phyloP scores from a whole-genome alignment of 2,888 invertebrate genomes.

The Tholera decimalis region DNA sequence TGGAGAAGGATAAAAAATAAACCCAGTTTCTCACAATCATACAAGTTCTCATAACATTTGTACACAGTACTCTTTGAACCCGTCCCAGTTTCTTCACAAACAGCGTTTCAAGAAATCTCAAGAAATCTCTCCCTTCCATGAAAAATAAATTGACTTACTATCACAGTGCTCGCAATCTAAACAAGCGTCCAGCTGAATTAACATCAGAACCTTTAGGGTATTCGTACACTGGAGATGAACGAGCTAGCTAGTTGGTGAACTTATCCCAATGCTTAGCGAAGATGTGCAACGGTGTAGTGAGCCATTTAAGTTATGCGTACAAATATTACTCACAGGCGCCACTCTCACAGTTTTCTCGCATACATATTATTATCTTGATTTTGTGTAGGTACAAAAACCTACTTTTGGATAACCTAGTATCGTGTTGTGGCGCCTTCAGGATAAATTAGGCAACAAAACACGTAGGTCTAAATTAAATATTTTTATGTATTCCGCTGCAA shows the following conservation, averaged over 20 bases:
- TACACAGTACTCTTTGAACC: conserved; percentile 16
- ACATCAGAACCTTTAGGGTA: conserved; percentile 47
- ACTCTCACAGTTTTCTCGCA: too few species aligned
- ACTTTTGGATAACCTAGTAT: too few species aligned
- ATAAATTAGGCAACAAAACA: too few species aligned
- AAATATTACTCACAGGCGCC: too few species aligned
- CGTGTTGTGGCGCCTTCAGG: too few species aligned
- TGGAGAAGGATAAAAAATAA: neutral
- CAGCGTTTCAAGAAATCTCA: conserved; percentile 34
- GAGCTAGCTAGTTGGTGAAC: neutral
- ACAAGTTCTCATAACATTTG: neutral
- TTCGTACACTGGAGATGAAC: neutral
- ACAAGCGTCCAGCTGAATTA: conserved; percentile 55
- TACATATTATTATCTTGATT: too few species aligned
- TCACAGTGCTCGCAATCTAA: conserved; percentile 45
- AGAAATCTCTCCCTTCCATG: conserved; percentile 39
- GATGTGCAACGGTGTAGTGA: neutral
- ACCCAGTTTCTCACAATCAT: neutral
- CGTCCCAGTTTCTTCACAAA: conserved; percentile 27
- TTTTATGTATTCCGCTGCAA: too few species aligned
- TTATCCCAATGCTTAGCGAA: too few species aligned
- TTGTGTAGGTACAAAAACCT: too few species aligned
- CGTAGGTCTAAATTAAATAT: too few species aligned
- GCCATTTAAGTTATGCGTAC: neutral
- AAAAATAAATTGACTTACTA: conserved; percentile 59